These are phyloP conservation scores for Odontomyia ornata DNA, from an alignment of 2,888 invertebrate species.

Conservation along the genomic window DNA sequence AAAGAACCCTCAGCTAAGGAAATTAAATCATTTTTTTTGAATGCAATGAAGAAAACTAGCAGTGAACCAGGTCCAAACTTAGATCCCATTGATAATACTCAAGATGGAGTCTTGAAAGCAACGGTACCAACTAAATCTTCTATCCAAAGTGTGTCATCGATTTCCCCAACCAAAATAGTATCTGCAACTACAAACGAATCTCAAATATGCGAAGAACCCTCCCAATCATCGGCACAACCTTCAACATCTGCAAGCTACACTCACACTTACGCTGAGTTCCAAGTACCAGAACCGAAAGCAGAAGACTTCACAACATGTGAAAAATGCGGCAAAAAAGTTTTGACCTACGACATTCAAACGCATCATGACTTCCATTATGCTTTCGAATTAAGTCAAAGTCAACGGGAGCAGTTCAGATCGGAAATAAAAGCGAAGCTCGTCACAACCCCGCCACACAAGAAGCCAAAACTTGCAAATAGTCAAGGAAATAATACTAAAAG, in stretches of 20 bases:
- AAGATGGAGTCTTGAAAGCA: not conserved
- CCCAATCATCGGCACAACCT: not conserved
- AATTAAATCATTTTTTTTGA: constrained; percentile 23
- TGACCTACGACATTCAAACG: constrained; percentile 66
- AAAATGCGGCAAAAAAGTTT: constrained; percentile 72
- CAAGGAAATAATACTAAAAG: constrained; percentile 38
- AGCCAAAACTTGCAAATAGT: constrained; percentile 48
- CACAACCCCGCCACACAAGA: constrained; percentile 52
- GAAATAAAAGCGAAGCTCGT: constrained; percentile 54
- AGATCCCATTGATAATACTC: not conserved
- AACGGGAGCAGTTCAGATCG: constrained; percentile 60
- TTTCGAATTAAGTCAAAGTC: constrained; percentile 70
- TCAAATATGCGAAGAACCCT: not conserved
- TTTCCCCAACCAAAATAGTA: not conserved
- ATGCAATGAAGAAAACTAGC: constrained; percentile 4
- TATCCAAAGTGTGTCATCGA: not conserved
- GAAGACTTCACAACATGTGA: constrained; percentile 66
- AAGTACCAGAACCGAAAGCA: constrained; percentile 52
- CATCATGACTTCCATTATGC: constrained; percentile 83
- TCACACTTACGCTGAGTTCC: constrained; percentile 58
- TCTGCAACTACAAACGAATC: not conserved
- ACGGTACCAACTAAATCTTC: not conserved
- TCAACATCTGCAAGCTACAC: constrained; percentile 40
- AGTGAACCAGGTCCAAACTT: not conserved
- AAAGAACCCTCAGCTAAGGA: not conserved